phyloP scores from a whole-genome alignment of 2,113 vertebrate genomes.

The Esox niger region DNA sequence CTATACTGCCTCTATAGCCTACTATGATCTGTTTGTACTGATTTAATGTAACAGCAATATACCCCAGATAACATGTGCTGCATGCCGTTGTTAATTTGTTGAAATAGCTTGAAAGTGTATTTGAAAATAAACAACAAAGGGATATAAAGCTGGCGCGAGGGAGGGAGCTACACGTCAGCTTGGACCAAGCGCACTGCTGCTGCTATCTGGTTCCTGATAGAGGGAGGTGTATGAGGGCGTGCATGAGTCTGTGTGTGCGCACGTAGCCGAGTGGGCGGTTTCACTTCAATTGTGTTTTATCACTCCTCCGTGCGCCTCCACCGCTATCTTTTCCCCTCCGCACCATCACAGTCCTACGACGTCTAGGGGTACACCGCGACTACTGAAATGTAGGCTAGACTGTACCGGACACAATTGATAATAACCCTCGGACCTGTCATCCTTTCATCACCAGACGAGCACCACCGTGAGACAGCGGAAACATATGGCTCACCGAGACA shows the following conservation, averaged over 20 bases:
- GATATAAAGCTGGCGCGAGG: not conserved
- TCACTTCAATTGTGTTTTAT: constrained; percentile 24
- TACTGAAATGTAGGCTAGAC: not conserved
- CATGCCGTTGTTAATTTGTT: too few relatives aligned
- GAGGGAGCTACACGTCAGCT: constrained; percentile 21
- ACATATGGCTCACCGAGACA: constrained; percentile 56
- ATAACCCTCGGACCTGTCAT: too few relatives aligned
- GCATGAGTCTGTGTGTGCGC: constrained; percentile 14
- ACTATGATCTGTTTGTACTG: too few relatives aligned
- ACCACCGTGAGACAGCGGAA: constrained; percentile 25
- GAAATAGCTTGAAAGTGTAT: too few relatives aligned
- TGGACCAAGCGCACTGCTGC: constrained; percentile 30
- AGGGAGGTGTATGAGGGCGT: constrained; percentile 16
- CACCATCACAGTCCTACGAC: constrained; percentile 56
- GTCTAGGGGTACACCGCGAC: not conserved
- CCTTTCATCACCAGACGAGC: not conserved
- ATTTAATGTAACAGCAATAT: too few relatives aligned
- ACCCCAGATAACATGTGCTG: too few relatives aligned
- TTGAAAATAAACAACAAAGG: not conserved
- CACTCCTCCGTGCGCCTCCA: constrained; percentile 14
- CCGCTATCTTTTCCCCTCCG: constrained; percentile 33
- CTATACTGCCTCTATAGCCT: too few relatives aligned
- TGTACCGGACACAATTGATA: not conserved
- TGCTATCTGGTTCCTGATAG: constrained; percentile 12
- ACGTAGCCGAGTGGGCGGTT: constrained; percentile 50